These are phyloP conservation scores for Mesaphorura yosii DNA, from an alignment of 1,140 invertebrate species.

Conservation along the genomic window DNA sequence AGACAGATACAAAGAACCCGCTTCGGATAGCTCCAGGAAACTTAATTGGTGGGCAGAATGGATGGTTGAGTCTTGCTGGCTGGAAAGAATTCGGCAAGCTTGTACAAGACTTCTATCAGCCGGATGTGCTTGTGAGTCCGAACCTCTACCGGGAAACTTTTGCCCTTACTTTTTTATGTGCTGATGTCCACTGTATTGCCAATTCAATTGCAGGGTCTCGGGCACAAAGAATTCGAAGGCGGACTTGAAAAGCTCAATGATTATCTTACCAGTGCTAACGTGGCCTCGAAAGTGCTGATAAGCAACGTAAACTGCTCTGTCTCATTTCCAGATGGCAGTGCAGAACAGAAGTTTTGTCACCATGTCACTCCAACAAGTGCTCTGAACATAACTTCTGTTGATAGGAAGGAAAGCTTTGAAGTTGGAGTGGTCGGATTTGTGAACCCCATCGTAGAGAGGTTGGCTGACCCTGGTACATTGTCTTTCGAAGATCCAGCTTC, in stretches of 20 bases:
- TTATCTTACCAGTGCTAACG: too few relatives aligned
- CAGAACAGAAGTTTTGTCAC: too few relatives aligned
- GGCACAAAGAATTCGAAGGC: conserved; percentile 3
- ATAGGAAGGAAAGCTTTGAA: neutral
- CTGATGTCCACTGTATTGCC: too few relatives aligned
- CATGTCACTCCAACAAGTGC: too few relatives aligned
- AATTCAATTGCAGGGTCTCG: neutral
- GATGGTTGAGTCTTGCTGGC: conserved; percentile 10
- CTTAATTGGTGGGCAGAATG: conserved; percentile 12
- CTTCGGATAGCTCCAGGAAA: conserved; percentile 12
- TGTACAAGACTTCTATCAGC: neutral
- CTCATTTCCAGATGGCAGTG: too few relatives aligned
- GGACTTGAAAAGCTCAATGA: neutral
- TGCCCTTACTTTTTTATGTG: too few relatives aligned
- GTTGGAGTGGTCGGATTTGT: conserved; percentile 8
- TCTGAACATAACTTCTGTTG: too few relatives aligned
- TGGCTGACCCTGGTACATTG: conserved; percentile 2
- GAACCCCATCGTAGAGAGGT: conserved; percentile 4
- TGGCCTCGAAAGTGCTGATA: too few relatives aligned
- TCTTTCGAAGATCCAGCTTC: neutral
- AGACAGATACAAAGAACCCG: neutral
- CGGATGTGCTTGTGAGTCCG: neutral
- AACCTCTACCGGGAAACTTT: too few relatives aligned
- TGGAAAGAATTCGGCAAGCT: neutral
- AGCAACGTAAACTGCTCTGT: too few relatives aligned